Conservation (phyloP, 2,113 vertebrate genomes). For the Anguilla rostrata region DNA sequence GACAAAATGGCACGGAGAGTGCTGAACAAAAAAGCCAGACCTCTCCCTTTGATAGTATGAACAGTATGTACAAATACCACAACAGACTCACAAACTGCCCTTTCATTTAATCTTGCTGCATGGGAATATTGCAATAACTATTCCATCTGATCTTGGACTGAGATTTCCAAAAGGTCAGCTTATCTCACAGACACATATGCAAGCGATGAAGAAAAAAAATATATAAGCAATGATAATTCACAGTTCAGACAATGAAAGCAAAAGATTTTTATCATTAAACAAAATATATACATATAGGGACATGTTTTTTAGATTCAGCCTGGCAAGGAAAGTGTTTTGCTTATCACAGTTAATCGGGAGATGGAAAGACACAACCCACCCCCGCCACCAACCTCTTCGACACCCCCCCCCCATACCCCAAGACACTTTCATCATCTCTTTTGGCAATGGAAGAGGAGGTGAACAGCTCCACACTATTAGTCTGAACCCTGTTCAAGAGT, state of each 20-base stretch:
- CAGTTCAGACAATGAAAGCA: constrained; percentile 80
- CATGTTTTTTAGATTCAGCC: constrained; percentile 33
- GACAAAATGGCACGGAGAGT: constrained; percentile 45
- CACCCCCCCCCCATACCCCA: constrained; percentile 65
- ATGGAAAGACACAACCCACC: constrained; percentile 74
- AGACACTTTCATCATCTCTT: constrained; percentile 87
- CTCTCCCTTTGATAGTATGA: constrained; percentile 45
- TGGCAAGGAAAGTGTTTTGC: constrained; percentile 74
- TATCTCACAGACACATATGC: constrained; percentile 82
- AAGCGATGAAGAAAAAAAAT: constrained; percentile 68
- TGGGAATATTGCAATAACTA: constrained; percentile 80
- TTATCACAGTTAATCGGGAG: constrained; percentile 79
- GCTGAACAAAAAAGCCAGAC: constrained; percentile 5
- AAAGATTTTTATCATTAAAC: constrained; percentile 85
- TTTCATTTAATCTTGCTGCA: constrained; percentile 72
- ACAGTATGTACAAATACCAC: constrained; percentile 59
- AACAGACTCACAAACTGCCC: constrained; percentile 51
- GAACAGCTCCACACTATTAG: constrained; percentile 76
- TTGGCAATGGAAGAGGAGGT: constrained; percentile 83
- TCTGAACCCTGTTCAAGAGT: constrained; percentile 83
- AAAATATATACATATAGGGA: constrained; percentile 58
- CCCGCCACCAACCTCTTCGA: constrained; percentile 7
- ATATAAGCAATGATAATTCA: constrained; percentile 68
- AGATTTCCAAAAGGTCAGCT: constrained; percentile 88
- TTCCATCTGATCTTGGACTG: constrained; percentile 79